Conservation (phyloP, 2,888 invertebrate genomes). For the Venusia cambrica region DNA sequence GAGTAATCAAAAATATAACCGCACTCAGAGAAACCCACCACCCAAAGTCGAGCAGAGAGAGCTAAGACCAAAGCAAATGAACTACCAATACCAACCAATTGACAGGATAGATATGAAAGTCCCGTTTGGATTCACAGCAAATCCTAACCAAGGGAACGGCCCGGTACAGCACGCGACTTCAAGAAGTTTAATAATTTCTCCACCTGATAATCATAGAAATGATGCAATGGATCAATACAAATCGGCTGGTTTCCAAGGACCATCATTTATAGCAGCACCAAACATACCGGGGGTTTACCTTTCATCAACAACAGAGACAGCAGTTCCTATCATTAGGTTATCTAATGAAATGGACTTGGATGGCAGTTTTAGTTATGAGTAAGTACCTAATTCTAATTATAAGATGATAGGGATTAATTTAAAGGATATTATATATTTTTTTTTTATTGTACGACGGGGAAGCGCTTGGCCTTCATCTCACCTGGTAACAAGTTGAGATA, state of each 20-base stretch:
- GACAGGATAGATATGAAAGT: slow-evolving; percentile 59
- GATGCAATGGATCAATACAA: slow-evolving; percentile 51
- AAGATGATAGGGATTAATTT: too few relatives aligned
- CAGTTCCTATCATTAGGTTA: slow-evolving; percentile 73
- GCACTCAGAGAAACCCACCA: slow-evolving; percentile 37
- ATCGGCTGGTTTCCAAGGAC: slow-evolving; percentile 45
- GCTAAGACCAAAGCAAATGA: slow-evolving; percentile 42
- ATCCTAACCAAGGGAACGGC: slow-evolving; percentile 25
- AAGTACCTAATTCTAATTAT: slow-evolving; percentile 43
- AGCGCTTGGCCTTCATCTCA: too few relatives aligned
- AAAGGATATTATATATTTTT: too few relatives aligned
- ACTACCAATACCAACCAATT: slow-evolving; percentile 53
- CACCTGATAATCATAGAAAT: slow-evolving; percentile 12
- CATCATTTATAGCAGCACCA: slow-evolving; percentile 56
- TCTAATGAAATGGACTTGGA: slow-evolving; percentile 80
- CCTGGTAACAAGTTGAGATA: too few relatives aligned
- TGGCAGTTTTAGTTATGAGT: slow-evolving; percentile 80
- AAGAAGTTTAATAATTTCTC: slow-evolving; percentile 44
- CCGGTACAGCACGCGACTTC: slow-evolving; percentile 44
- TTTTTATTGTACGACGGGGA: too few relatives aligned
- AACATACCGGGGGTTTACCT: slow-evolving; percentile 52
- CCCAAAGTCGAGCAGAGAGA: slow-evolving; percentile 44
- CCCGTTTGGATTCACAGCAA: slow-evolving; percentile 39
- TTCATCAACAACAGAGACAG: slow-evolving; percentile 70
- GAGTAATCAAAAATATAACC: slow-evolving; percentile 36